These are phyloP conservation scores for Bolborhynchus lineola DNA, from an alignment of 2,113 vertebrate species.

Conservation along the genomic window DNA sequence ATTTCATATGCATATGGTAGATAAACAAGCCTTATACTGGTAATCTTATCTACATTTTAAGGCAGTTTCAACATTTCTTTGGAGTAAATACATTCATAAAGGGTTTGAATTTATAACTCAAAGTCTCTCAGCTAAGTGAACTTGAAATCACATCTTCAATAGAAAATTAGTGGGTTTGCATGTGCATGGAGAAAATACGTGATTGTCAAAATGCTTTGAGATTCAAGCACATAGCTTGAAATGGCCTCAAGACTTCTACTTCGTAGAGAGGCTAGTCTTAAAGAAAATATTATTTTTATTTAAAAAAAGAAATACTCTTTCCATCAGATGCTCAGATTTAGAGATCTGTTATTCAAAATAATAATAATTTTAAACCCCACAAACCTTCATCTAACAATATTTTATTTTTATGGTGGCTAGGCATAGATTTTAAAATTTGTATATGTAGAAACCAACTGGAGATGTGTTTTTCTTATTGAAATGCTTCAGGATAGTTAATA, in stretches of 20 bases:
- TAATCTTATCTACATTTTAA: background rate
- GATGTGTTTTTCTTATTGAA: background rate
- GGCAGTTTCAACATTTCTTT: background rate
- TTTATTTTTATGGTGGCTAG: background rate
- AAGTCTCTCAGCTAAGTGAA: background rate
- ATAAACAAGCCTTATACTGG: background rate
- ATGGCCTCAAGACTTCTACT: background rate
- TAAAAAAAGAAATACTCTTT: background rate
- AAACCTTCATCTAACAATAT: background rate
- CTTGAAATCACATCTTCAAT: background rate
- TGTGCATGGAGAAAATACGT: background rate
- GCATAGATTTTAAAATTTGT: background rate
- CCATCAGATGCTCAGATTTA: background rate
- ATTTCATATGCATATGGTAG: background rate
- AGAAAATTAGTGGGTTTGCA: background rate
- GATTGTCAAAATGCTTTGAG: background rate
- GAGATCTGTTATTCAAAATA: background rate
- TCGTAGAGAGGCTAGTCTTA: background rate
- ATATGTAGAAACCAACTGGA: background rate
- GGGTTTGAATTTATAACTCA: background rate
- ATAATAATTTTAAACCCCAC: background rate
- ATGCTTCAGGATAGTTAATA: background rate
- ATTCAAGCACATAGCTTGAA: background rate
- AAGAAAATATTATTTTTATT: background rate
- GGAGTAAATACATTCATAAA: background rate